phyloP scores from a whole-genome alignment of 2,113 vertebrate species.

The Nansenia antarctica region DNA sequence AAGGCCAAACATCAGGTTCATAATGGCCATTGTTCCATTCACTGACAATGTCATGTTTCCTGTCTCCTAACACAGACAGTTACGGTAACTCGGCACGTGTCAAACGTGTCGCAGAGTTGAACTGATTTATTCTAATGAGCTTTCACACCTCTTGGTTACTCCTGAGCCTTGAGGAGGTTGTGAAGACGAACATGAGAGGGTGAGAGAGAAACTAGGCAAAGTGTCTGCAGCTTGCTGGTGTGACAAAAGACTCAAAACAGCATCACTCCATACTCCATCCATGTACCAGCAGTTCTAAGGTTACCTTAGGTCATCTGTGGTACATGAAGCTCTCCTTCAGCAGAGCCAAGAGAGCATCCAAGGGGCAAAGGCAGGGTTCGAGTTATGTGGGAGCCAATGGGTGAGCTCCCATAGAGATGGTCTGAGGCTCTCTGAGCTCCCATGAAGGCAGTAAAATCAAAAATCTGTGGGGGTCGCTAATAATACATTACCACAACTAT shows the following conservation, averaged over 20 bases:
- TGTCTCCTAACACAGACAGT: not conserved
- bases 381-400: too few relatives aligned
- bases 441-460: too few relatives aligned
- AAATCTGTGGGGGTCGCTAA: too few relatives aligned
- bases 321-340: conserved; percentile 20
- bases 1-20: too few relatives aligned
- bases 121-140: conserved; percentile 34
- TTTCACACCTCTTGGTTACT: conserved; percentile 40
- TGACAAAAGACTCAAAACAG: conserved; percentile 59
- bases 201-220: conserved; percentile 34
- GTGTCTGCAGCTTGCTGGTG: conserved; percentile 33
- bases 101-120: not conserved
- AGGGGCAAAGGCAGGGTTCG: too few relatives aligned
- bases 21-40: not conserved
- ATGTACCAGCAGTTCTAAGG: conserved; percentile 10
- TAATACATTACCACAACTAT: too few relatives aligned
- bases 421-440: too few relatives aligned
- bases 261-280: conserved; percentile 36
- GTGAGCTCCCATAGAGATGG: too few relatives aligned
- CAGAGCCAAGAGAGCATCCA: too few relatives aligned
- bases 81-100: not conserved
- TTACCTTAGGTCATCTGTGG: conserved; percentile 44
- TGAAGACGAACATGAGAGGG: conserved; percentile 38
- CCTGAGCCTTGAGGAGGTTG: conserved; percentile 6
- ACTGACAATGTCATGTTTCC: conserved; percentile 19